Evolutionary conservation across 2,888 invertebrate genomes (phyloP).

Genomic region (Drosophila rubida): DNA sequence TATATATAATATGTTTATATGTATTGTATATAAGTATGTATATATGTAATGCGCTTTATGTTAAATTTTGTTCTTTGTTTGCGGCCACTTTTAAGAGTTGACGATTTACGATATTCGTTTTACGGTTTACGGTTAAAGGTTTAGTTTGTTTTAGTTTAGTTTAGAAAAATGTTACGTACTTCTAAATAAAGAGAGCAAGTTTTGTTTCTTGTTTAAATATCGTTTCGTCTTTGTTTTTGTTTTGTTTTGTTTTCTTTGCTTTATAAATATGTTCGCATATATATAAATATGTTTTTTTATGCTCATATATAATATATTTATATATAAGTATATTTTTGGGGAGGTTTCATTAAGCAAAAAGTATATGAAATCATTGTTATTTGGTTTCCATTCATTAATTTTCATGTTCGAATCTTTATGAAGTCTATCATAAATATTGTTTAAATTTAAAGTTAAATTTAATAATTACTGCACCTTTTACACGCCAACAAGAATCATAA

Average conservation of each 20-base stretch:
- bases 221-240: constrained; percentile 42
- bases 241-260: constrained; percentile 39
- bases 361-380: constrained; percentile 71
- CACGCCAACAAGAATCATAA: constrained; percentile 68
- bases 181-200: constrained; percentile 79
- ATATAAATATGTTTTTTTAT: constrained; percentile 47
- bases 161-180: constrained; percentile 74
- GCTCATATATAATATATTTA: constrained; percentile 47
- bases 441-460: constrained; percentile 51
- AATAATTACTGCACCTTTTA: constrained; percentile 54
- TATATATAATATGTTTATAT: constrained; percentile 53
- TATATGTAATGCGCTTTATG: constrained; percentile 40
- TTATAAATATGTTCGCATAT: constrained; percentile 63
- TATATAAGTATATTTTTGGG: constrained; percentile 41
- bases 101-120: constrained; percentile 36
- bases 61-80: constrained; percentile 48
- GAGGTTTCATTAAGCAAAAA: constrained; percentile 70
- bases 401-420: constrained; percentile 34
- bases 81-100: constrained; percentile 50
- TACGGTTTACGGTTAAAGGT: constrained; percentile 44
- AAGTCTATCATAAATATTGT: constrained; percentile 71
- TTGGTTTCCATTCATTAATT: constrained; percentile 17
- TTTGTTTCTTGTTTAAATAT: constrained; percentile 59
- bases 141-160: constrained; percentile 46
- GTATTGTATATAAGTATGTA: constrained; percentile 63